Evolutionary conservation across 1,140 invertebrate species (phyloP).

Genomic region (Rhyzopertha dominica): DNA sequence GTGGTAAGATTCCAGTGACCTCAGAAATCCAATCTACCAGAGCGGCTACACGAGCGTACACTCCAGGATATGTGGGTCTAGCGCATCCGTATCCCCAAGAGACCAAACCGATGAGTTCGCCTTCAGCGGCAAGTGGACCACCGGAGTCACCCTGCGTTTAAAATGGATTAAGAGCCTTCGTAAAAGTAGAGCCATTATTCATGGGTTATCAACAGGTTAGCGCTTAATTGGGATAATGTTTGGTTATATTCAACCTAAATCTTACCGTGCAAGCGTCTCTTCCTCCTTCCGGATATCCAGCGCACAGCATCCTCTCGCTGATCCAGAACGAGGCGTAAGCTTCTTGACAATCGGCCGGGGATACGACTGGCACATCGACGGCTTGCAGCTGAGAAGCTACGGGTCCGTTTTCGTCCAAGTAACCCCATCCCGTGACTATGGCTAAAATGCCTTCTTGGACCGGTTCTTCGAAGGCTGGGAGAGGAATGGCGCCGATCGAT

Average conservation of each 20-base stretch:
- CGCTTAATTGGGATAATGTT: neutral
- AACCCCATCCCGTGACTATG: conserved; percentile 13
- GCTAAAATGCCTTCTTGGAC: conserved; percentile 2
- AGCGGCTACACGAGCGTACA: conserved; percentile 51
- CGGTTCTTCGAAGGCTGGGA: conserved; percentile 1
- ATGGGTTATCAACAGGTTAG: neutral
- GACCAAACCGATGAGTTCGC: conserved; percentile 50
- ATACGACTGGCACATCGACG: conserved; percentile 10
- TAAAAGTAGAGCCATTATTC: too few species aligned
- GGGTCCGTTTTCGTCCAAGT: conserved; percentile 10
- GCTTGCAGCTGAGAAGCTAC: conserved; percentile 7
- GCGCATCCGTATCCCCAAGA: conserved; percentile 58
- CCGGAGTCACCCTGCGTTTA: conserved; percentile 25
- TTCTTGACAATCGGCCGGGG: neutral
- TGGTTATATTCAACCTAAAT: neutral
- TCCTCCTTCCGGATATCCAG: conserved; percentile 34
- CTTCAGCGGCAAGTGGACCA: conserved; percentile 9
- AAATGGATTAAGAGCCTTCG: conserved; percentile 5
- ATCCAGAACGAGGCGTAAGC: conserved; percentile 8
- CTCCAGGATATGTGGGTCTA: conserved; percentile 47
- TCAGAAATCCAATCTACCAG: conserved; percentile 49
- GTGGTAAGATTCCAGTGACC: too few species aligned
- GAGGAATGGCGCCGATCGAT: conserved; percentile 2
- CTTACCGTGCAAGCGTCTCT: conserved; percentile 43
- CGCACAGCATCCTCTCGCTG: conserved; percentile 42